phyloP scores from a whole-genome alignment of 2,797 vertebrate species.

The Gephyroberyx darwinii region DNA sequence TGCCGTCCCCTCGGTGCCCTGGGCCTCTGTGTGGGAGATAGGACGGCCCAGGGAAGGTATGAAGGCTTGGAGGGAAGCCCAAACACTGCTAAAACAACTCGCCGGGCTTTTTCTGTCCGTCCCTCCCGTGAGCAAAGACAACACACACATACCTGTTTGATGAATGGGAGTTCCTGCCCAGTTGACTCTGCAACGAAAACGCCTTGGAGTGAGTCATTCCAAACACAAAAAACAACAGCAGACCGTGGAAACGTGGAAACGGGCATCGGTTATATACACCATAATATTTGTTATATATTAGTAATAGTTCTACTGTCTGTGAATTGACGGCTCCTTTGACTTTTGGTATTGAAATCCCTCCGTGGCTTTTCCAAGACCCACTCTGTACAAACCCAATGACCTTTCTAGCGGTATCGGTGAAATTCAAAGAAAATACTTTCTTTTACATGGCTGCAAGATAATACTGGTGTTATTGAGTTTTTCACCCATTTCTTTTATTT shows the following conservation, averaged over 20 bases:
- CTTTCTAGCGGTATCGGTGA: too few species aligned
- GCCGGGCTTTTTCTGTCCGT: conserved; percentile 34
- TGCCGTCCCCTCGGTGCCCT: conserved; percentile 40
- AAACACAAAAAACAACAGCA: conserved; percentile 49
- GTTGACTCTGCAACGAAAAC: conserved; percentile 73
- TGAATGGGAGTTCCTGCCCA: conserved; percentile 75
- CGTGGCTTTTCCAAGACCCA: background rate
- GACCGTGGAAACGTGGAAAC: conserved; percentile 28
- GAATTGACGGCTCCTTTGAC: background rate
- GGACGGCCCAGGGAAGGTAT: conserved; percentile 57
- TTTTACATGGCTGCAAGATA: conserved; percentile 8
- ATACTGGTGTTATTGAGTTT: conserved; percentile 6
- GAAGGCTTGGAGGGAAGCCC: conserved; percentile 71
- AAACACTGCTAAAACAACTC: conserved; percentile 71
- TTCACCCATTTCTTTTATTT: conserved; percentile 3
- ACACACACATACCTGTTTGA: conserved; percentile 77
- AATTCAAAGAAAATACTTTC: too few species aligned
- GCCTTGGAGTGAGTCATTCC: conserved; percentile 73
- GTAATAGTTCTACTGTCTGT: background rate
- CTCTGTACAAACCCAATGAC: conserved; percentile 3
- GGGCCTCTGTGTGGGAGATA: conserved; percentile 60
- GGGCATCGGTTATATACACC: conserved; percentile 7
- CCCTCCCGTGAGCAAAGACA: conserved; percentile 70
- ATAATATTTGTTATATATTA: conserved; percentile 1
- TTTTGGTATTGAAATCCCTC: background rate